Evolutionary conservation across 2,888 invertebrate genomes (phyloP).

Genomic region (Apamea anceps): DNA sequence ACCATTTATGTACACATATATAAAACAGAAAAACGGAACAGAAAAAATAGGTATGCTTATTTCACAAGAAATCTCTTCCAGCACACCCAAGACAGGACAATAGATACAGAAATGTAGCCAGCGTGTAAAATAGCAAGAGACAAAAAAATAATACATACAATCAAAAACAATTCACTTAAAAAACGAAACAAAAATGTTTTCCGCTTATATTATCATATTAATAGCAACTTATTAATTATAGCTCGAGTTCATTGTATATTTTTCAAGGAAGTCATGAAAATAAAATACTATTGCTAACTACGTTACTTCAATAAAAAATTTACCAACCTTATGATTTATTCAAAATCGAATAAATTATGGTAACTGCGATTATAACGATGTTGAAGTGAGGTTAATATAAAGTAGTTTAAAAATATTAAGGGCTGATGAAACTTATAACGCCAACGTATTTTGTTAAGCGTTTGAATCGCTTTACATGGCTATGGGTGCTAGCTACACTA

Average conservation of each 20-base stretch:
- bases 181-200: background rate
- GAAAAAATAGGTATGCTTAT: too few species aligned
- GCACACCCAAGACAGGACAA: too few species aligned
- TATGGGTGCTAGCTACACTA: background rate
- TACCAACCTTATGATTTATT: background rate
- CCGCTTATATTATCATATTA: constrained; percentile 17
- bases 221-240: constrained; percentile 5
- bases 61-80: too few species aligned
- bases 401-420: background rate
- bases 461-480: background rate
- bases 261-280: constrained; percentile 9
- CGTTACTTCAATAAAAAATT: background rate
- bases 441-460: too few species aligned
- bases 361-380: background rate
- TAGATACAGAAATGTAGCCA: too few species aligned
- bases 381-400: background rate
- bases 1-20: too few species aligned
- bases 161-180: too few species aligned
- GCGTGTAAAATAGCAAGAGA: too few species aligned
- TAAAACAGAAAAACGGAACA: too few species aligned
- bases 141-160: too few species aligned
- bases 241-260: constrained; percentile 4
- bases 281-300: background rate
- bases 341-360: background rate
- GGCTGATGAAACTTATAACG: background rate